Conservation (phyloP, 1,140 invertebrate genomes). For the Leptopilina clavipes region DNA sequence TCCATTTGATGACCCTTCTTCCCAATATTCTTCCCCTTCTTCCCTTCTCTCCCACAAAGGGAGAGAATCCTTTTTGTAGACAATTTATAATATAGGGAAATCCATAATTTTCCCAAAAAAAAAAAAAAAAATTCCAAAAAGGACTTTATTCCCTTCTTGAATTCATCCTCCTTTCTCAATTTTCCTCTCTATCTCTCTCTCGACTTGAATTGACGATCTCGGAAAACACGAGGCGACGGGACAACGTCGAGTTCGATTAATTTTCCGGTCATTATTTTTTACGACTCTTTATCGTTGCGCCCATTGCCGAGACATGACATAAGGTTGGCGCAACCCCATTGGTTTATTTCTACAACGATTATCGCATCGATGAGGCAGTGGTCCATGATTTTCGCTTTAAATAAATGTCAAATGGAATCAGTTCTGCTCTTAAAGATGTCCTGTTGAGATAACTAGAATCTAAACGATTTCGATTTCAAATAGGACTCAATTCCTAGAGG, state of each 20-base stretch:
- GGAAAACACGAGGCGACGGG: constrained; percentile 63
- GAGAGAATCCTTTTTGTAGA: constrained; percentile 43
- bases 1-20: constrained; percentile 55
- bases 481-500: neutral
- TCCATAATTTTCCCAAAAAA: too few relatives aligned
- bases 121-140: too few relatives aligned
- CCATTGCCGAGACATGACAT: constrained; percentile 51
- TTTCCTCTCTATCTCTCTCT: too few relatives aligned
- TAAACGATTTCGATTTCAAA: neutral
- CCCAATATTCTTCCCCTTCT: too few relatives aligned
- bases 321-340: constrained; percentile 45
- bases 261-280: constrained; percentile 74
- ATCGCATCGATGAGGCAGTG: constrained; percentile 58
- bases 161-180: neutral
- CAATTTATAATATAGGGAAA: too few relatives aligned
- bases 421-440: constrained; percentile 64
- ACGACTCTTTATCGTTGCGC: constrained; percentile 66
- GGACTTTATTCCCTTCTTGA: neutral
- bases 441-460: constrained; percentile 56
- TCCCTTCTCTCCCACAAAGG: neutral
- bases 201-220: constrained; percentile 57
- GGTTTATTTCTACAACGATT: constrained; percentile 61
- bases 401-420: constrained; percentile 68
- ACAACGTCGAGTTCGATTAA: constrained; percentile 69
- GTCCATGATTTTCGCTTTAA: constrained; percentile 58